Base-by-base conservation (phyloP, 92 coral and sea anemone species). In the Heliopora coerulea region DNA sequence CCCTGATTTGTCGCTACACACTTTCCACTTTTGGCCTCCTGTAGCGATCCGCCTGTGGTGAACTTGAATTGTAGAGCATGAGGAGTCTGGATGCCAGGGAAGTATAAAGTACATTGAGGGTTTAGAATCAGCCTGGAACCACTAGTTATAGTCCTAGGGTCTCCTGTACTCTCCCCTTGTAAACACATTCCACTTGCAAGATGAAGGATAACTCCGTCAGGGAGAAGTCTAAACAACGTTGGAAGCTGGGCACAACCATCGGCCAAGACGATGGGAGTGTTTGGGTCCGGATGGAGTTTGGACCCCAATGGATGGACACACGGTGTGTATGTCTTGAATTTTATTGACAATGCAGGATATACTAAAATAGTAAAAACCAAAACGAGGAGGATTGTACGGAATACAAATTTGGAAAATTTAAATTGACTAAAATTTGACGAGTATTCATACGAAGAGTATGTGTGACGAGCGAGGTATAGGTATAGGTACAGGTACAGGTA, bases 161-260 rank as follows among this genome's bases (percentile, higher is more conserved):
- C 77, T 4, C 77, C 63, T 48, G 34, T 52, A 9, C 35, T 34
- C 0, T 32, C 41, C 3, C 62, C 49, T 12, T 70, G 77, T 20
- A 70, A 1, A 35, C 77, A 70, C 77, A 70, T 52, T 30, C 77
- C 77, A 26, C 77, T 70, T 26, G 30, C 49, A 25, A 70, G 49
- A 21, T 70, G 77, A 21, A 49, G 62, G 40, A 70, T 70, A 25
- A 54, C 63, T 0, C 77, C 77, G 23, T 54, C 50, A 14, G 62
- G 77, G 7, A 49, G 62, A 1, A 50, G 61, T 31, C 37, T 31
- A 49, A 70, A 70, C 63, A 70, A 20, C 19, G 56, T 30, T 0
- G 13, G 14, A 20, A 70, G 46, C n/a, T 23, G 21, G n/a, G 62
- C 34, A 39, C 77, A 70, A 4, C 62, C 31, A 3, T 70, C 17